Evolutionary conservation across 2,113 vertebrate species (phyloP), one percentile per base, ranked within the genome.

Genomic region (Lathamus discolor): DNA sequence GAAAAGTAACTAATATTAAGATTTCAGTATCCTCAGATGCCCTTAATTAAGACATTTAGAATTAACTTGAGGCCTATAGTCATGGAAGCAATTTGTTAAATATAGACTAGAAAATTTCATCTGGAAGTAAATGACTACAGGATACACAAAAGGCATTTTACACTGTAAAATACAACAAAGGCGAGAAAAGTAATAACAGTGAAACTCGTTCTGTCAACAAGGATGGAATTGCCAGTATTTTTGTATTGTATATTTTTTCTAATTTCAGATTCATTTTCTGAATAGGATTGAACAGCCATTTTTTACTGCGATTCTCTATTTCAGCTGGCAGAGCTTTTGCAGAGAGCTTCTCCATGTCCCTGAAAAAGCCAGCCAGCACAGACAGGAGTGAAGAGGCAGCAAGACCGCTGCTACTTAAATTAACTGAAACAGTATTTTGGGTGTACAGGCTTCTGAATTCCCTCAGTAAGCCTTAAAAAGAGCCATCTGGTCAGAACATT

Each of bases 361-460:
- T 77, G 79, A 77, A 90, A 94, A 96, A 59, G 66, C 85, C 92
- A 59, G 94, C 94, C 92, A 95, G 88, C 77, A 94, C 92, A 92
- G 88, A 74, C 17, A 93, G 73, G 92, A 97, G 93, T 7, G 66
- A 95, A 83, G 87, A 96, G 89, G 85, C 95, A 93, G 94, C 91
- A 90, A 97, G 97, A 91, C 93, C 44, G 80, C 96, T 96, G 97
- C 95, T 97, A 96, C 95, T 94, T 93, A 97, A 97, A 97, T 97
- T 96, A 98, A 86, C 88, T 69, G 96, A 97, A 97, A 97, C 95
- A 96, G 86, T 96, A 98, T 98, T 98, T 98, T 97, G 97, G 97
- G 96, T 93, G 82, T 81, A 94, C 63, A 82, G 94, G 93, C 90
- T 96, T 96, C 86, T 90, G 91, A 97, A 95, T 97, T 97, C 96